phyloP scores from a whole-genome alignment of 2,113 vertebrate genomes.

The Plecturocebus donacophilus region DNA sequence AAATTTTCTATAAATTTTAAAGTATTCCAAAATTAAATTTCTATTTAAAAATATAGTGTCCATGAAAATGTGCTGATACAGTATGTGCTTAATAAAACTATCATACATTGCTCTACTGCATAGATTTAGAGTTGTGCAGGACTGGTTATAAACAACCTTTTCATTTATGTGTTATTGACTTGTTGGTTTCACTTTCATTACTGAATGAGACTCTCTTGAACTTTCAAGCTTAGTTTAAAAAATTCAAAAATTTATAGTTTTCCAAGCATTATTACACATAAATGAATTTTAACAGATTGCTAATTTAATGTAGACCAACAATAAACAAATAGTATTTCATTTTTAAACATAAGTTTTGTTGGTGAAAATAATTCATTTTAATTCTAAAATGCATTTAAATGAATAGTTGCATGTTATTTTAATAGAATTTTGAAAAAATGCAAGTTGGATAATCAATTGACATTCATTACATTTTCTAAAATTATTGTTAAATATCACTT shows the following conservation, averaged over 20 bases:
- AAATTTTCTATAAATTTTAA: not conserved
- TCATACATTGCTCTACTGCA: not conserved
- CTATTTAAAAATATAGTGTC: not conserved
- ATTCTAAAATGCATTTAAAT: conserved; percentile 45
- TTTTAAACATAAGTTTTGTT: not conserved
- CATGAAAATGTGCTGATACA: not conserved
- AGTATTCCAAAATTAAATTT: not conserved
- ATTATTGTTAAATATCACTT: conserved; percentile 60
- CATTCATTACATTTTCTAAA: conserved; percentile 65
- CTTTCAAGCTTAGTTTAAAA: not conserved
- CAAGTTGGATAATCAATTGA: conserved; percentile 27
- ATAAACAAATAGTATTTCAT: not conserved
- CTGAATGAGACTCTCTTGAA: not conserved
- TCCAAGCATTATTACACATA: not conserved
- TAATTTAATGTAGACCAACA: conserved; percentile 26
- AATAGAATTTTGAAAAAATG: conserved; percentile 58
- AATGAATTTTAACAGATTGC: conserved; percentile 14
- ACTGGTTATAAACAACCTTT: not conserved
- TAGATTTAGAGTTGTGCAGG: not conserved
- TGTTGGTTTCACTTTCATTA: not conserved
- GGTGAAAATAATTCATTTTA: conserved; percentile 33
- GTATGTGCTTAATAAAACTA: not conserved
- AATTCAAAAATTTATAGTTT: not conserved
- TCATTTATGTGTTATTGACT: not conserved
- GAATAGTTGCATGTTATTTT: not conserved